phyloP scores from a whole-genome alignment of 2,113 vertebrate species.

The Rhineura floridana region DNA sequence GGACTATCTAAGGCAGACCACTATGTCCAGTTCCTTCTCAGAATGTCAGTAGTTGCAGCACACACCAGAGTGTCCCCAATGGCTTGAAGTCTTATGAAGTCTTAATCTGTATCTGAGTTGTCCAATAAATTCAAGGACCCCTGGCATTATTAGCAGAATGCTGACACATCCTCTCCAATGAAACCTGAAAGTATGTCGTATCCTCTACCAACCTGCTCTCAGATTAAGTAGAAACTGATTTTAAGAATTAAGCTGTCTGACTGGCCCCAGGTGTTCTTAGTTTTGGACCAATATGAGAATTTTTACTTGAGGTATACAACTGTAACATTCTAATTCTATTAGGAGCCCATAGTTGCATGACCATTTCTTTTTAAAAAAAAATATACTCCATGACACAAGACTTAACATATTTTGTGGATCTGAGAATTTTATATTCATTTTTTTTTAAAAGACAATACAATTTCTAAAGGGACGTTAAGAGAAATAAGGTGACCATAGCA shows the following conservation, averaged over 20 bases:
- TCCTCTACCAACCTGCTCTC: not conserved
- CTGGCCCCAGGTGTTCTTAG: not conserved
- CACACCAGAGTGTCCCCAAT: not conserved
- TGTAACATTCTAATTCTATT: not conserved
- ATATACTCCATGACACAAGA: not conserved
- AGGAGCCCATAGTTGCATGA: too few species aligned
- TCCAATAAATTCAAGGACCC: not conserved
- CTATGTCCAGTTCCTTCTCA: not conserved
- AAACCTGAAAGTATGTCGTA: not conserved
- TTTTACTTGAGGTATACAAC: not conserved
- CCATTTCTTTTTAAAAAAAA: not conserved
- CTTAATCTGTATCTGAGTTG: not conserved
- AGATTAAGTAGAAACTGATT: not conserved
- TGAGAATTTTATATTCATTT: not conserved
- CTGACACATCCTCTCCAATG: not conserved
- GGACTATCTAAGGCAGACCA: too few species aligned
- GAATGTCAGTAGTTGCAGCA: not conserved
- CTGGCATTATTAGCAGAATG: not conserved
- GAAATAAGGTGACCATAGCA: not conserved
- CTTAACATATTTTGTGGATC: not conserved
- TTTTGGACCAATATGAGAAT: not conserved
- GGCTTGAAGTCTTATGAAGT: not conserved
- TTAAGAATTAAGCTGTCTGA: too few species aligned
- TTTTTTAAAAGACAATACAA: not conserved
- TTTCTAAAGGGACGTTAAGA: conserved; percentile 3